Percentiles rank a stretch among this genome's conserved stretches.
Evolutionary conservation across 2,797 vertebrate genomes (phyloP).

Genomic region (Enteromius radiatus): DNA sequence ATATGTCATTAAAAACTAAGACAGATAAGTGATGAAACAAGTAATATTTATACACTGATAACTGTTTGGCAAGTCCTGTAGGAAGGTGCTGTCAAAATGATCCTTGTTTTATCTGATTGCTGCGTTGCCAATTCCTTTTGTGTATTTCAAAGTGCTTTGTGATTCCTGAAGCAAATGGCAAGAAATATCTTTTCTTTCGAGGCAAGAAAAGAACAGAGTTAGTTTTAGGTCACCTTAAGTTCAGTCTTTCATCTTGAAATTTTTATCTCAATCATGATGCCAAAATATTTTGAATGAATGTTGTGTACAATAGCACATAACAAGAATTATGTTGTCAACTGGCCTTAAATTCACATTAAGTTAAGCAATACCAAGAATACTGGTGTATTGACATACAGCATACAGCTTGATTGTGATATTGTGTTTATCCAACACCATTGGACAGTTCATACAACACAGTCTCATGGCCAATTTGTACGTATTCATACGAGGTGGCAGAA

Average conservation of each 20-base stretch:
- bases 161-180: neutral
- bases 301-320: neutral
- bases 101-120: slow-evolving; percentile 19
- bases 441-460: too few relatives aligned
- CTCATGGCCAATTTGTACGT: too few relatives aligned
- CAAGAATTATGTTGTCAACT: neutral
- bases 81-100: slow-evolving; percentile 7
- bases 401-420: too few relatives aligned
- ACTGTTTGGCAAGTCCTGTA: neutral
- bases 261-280: neutral
- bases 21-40: neutral
- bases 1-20: neutral
- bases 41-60: slow-evolving; percentile 1
- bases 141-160: neutral
- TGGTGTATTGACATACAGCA: too few relatives aligned
- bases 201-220: neutral
- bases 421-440: too few relatives aligned
- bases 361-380: too few relatives aligned
- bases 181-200: neutral
- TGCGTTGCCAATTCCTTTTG: slow-evolving; percentile 1
- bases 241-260: neutral
- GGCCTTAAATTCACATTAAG: neutral
- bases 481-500: too few relatives aligned
- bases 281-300: neutral
- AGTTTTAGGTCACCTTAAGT: neutral